These are phyloP conservation scores for Diadema setosum DNA, from an alignment of 35 echinoderm and acorn worm genomes.

Conservation along the genomic window DNA sequence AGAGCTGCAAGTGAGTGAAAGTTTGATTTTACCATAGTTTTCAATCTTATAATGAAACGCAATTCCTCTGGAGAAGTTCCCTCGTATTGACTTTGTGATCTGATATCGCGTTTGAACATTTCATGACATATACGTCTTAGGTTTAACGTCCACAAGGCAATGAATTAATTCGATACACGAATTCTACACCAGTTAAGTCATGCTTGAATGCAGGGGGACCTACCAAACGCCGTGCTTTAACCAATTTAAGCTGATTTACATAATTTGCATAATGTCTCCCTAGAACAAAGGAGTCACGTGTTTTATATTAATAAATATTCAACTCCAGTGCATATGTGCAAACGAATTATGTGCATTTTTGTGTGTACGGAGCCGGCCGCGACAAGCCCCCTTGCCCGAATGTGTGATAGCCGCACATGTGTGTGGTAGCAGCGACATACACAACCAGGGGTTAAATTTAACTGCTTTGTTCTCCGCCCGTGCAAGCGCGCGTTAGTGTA, in stretches of 20 bases:
- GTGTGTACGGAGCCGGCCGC: background rate
- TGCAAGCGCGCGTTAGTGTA: background rate
- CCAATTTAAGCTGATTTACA: background rate
- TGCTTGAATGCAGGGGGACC: too few relatives aligned
- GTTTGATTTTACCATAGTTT: too few relatives aligned
- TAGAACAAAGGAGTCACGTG: background rate
- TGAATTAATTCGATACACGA: too few relatives aligned
- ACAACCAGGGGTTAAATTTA: background rate
- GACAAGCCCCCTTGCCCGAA: background rate
- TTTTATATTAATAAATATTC: background rate
- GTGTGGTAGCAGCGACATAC: background rate
- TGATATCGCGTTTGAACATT: too few relatives aligned
- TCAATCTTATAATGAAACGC: too few relatives aligned
- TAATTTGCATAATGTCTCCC: background rate
- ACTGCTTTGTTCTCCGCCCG: background rate
- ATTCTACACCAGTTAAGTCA: too few relatives aligned
- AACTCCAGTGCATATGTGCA: background rate
- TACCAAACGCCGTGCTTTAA: too few relatives aligned
- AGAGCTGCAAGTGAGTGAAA: too few relatives aligned
- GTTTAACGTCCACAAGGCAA: too few relatives aligned
- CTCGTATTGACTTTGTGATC: too few relatives aligned
- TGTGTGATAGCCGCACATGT: background rate
- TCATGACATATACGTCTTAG: too few relatives aligned
- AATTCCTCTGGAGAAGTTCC: too few relatives aligned
- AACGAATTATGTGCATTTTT: constrained; percentile 3